Evolutionary conservation across 1,140 invertebrate genomes (phyloP).

Genomic region (Drosophila repletoides): DNA sequence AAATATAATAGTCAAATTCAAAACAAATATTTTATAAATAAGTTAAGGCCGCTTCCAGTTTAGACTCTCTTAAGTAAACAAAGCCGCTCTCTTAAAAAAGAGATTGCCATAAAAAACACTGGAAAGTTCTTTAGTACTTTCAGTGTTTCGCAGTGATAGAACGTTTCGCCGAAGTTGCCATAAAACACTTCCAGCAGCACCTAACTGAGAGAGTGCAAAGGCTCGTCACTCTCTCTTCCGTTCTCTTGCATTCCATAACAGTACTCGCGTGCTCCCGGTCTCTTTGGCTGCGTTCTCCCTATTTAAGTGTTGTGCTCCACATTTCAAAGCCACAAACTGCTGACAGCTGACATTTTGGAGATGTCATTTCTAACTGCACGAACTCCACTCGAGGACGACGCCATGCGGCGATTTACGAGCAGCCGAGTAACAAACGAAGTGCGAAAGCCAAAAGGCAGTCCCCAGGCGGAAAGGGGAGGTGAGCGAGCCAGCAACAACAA

Average conservation of each 20-base stretch:
- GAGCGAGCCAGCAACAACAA: slow-evolving; percentile 1
- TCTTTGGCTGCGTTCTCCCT: too few relatives aligned
- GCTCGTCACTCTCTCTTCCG: not conserved
- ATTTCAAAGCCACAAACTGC: slow-evolving; percentile 59
- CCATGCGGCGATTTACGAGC: slow-evolving; percentile 46
- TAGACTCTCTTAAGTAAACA: slow-evolving; percentile 57
- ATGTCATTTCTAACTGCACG: slow-evolving; percentile 46
- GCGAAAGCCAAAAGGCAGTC: slow-evolving; percentile 31
- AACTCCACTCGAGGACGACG: slow-evolving; percentile 10
- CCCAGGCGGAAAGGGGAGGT: not conserved
- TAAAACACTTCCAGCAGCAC: slow-evolving; percentile 40
- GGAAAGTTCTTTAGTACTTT: slow-evolving; percentile 9
- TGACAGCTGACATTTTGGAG: slow-evolving; percentile 64
- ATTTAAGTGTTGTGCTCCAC: slow-evolving; percentile 38
- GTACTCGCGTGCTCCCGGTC: not conserved
- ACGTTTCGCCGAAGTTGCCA: slow-evolving; percentile 32
- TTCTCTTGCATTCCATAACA: not conserved
- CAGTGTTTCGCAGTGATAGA: slow-evolving; percentile 27
- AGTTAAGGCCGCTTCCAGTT: slow-evolving; percentile 11
- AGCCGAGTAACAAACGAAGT: slow-evolving; percentile 26
- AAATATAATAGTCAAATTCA: not conserved
- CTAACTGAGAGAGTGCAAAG: not conserved
- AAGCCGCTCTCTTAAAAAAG: slow-evolving; percentile 40
- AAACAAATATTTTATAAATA: not conserved
- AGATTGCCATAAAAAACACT: slow-evolving; percentile 31